Percentiles rank a stretch among this genome's conserved stretches.
phyloP scores from a whole-genome alignment of 2,888 invertebrate genomes.

The Monopis laevigella region DNA sequence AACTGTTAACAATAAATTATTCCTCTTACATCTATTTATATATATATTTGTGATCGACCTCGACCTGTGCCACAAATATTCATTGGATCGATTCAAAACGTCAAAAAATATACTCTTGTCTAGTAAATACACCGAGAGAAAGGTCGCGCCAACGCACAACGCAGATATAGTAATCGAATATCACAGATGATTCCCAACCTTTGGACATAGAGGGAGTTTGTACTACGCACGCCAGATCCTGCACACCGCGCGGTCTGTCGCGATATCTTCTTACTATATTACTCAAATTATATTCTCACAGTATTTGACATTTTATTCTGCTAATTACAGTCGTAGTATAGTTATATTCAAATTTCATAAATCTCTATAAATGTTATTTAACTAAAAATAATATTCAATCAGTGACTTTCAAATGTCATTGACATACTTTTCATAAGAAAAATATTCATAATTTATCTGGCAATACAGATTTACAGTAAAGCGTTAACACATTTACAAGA shows the following conservation, averaged over 20 bases:
- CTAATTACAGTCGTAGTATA: background rate
- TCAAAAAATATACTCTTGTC: slow-evolving; percentile 69
- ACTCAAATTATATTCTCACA: background rate
- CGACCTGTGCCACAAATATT: slow-evolving; percentile 57
- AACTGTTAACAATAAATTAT: slow-evolving; percentile 67
- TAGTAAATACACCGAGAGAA: slow-evolving; percentile 44
- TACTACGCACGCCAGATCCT: no score
- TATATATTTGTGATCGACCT: slow-evolving; percentile 57
- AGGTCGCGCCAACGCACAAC: slow-evolving; percentile 56
- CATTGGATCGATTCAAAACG: slow-evolving; percentile 60
- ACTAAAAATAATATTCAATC: slow-evolving; percentile 54
- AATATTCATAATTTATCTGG: slow-evolving; percentile 68
- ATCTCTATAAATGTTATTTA: slow-evolving; percentile 3
- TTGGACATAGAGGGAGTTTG: slow-evolving; percentile 59
- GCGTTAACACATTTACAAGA: slow-evolving; percentile 43
- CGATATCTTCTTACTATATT: slow-evolving; percentile 6
- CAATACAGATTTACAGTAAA: slow-evolving; percentile 60
- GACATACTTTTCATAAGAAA: slow-evolving; percentile 60
- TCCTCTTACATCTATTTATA: slow-evolving; percentile 60
- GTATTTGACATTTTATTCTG: slow-evolving; percentile 2
- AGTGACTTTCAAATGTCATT: slow-evolving; percentile 61
- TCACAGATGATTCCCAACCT: slow-evolving; percentile 67
- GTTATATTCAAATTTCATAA: slow-evolving; percentile 3
- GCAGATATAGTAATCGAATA: slow-evolving; percentile 64
- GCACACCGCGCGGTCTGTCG: no score